Evolutionary conservation across 1,140 invertebrate species (phyloP).

Genomic region (Kradibia gibbosae): DNA sequence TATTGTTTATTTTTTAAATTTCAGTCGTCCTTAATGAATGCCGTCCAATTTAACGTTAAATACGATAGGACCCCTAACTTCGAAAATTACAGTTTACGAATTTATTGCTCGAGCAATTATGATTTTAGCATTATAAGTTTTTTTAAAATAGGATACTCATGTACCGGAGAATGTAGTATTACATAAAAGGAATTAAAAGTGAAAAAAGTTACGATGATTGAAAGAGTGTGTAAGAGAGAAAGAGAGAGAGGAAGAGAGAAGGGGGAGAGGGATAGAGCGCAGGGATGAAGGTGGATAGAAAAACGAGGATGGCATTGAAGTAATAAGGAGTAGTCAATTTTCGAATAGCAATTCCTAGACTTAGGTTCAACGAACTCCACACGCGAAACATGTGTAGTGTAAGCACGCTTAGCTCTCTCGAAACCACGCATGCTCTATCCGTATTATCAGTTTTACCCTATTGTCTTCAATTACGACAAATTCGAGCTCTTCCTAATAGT

Average conservation of each 20-base stretch:
- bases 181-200: too few species aligned
- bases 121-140: too few species aligned
- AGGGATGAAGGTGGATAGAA: too few species aligned
- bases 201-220: background rate
- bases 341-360: constrained; percentile 48
- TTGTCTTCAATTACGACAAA: background rate
- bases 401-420: background rate
- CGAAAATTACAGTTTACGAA: too few species aligned
- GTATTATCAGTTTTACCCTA: constrained; percentile 20
- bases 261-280: background rate
- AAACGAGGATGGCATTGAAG: background rate
- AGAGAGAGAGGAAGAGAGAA: background rate
- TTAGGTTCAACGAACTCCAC: constrained; percentile 58
- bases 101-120: too few species aligned
- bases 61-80: too few species aligned
- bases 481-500: background rate
- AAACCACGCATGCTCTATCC: background rate
- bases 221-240: background rate
- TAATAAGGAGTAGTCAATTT: constrained; percentile 23
- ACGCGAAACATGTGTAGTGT: background rate
- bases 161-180: too few species aligned
- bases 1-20: background rate
- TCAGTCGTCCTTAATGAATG: too few species aligned
- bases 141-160: too few species aligned
- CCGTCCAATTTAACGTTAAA: too few species aligned